A percentile compares a stretch with the other conserved stretches of the same genome.
phyloP scores from a whole-genome alignment of 2,113 vertebrate genomes.

The Gila orcuttii region DNA sequence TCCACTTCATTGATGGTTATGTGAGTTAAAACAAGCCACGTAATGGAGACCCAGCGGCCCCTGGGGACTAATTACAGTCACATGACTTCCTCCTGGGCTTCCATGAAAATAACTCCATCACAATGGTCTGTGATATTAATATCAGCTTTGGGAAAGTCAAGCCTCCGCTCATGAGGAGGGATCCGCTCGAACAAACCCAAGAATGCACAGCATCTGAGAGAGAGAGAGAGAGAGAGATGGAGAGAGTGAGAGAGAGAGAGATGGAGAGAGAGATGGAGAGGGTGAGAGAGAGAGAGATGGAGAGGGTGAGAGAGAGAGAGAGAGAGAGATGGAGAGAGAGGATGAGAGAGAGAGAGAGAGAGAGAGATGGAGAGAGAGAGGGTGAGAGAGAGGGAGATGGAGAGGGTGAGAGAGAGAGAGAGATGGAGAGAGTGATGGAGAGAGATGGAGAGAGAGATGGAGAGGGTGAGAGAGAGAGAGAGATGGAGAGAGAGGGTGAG shows the following conservation, averaged over 20 bases:
- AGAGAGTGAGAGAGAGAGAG: slow-evolving; percentile 57
- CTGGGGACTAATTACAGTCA: slow-evolving; percentile 94
- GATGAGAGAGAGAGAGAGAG: slow-evolving; percentile 64
- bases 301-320: slow-evolving; percentile 70
- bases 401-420: slow-evolving; percentile 38
- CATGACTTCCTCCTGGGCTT: slow-evolving; percentile 96
- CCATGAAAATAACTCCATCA: slow-evolving; percentile 98
- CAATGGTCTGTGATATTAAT: slow-evolving; percentile 99
- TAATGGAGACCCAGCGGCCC: slow-evolving; percentile 85
- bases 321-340: slow-evolving; percentile 69
- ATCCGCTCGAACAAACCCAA: slow-evolving; percentile 84
- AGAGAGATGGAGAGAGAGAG: slow-evolving; percentile 70
- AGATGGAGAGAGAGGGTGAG: no score
- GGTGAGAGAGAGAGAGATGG: slow-evolving; percentile 64
- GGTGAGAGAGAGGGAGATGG: slow-evolving; percentile 69
- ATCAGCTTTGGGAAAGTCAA: slow-evolving; percentile 95
- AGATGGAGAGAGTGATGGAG: not conserved
- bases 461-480: slow-evolving; percentile 63
- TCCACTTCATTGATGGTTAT: slow-evolving; percentile 93
- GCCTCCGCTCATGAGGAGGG: slow-evolving; percentile 84
- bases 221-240: slow-evolving; percentile 65
- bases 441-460: slow-evolving; percentile 63
- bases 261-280: slow-evolving; percentile 66
- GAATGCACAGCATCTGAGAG: slow-evolving; percentile 87
- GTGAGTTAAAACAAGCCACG: slow-evolving; percentile 92